These are phyloP conservation scores for Helleia helle DNA, from an alignment of 2,888 invertebrate species.

Conservation along the genomic window DNA sequence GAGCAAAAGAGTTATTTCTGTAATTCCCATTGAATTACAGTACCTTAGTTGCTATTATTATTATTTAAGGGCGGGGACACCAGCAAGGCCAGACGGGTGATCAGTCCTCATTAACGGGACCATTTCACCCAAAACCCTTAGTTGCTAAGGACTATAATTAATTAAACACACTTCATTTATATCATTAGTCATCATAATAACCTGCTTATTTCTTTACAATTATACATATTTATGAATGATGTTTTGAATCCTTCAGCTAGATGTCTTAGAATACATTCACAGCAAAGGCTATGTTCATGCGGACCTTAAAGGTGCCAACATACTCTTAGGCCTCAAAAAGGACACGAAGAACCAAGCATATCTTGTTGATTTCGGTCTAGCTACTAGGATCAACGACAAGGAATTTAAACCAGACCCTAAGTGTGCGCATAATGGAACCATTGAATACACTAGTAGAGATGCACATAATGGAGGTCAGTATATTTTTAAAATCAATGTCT, in stretches of 20 bases:
- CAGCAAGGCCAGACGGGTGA: no score
- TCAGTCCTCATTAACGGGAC: no score
- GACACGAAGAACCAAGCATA: constrained; percentile 82
- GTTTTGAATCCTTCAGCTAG: constrained; percentile 86
- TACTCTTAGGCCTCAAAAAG: constrained; percentile 82
- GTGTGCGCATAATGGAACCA: constrained; percentile 96
- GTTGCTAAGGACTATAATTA: no score
- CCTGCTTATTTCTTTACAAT: no score
- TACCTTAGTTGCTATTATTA: no score
- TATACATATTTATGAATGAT: no score
- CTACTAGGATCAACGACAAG: constrained; percentile 82
- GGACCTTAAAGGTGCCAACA: constrained; percentile 96
- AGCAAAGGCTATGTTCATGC: constrained; percentile 92
- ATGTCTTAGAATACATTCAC: constrained; percentile 95
- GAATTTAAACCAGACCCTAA: constrained; percentile 92
- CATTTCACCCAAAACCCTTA: no score
- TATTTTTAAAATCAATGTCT: no score
- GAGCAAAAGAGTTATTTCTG: no score
- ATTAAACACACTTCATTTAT: no score
- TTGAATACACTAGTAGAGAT: constrained; percentile 96
- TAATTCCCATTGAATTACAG: no score
- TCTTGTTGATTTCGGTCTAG: constrained; percentile 95
- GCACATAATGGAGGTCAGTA: constrained; percentile 89
- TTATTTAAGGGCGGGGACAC: no score
- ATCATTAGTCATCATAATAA: background rate